phyloP scores from a whole-genome alignment of 92 coral and sea anemone species.

The Parazoanthus swiftii region DNA sequence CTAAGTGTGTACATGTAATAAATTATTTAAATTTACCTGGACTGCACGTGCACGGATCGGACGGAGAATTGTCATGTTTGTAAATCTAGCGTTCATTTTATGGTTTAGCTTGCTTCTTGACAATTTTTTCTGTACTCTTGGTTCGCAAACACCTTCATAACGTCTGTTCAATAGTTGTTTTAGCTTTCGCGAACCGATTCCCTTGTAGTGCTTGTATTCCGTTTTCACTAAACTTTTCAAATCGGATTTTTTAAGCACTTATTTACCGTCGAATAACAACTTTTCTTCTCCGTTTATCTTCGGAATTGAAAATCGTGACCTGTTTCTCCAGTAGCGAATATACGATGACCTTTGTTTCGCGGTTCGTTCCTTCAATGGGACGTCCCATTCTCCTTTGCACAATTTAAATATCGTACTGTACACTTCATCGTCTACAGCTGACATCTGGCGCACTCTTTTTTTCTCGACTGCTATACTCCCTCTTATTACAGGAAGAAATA shows the following conservation, averaged over 20 bases:
- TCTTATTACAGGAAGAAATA: background rate
- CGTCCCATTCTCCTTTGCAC: slow-evolving; percentile 25
- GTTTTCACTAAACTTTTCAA: slow-evolving; percentile 22
- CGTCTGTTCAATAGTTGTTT: slow-evolving; percentile 24
- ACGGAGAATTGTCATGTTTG: slow-evolving; percentile 45
- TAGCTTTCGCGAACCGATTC: slow-evolving; percentile 39
- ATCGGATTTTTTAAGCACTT: slow-evolving; percentile 35
- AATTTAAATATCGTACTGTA: background rate
- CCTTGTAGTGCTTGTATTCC: slow-evolving; percentile 46
- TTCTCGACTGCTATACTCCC: background rate
- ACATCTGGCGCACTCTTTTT: slow-evolving; percentile 10
- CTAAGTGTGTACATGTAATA: background rate
- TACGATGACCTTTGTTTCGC: background rate
- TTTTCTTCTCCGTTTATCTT: no score
- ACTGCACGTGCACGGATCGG: slow-evolving; percentile 49
- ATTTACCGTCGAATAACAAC: no score
- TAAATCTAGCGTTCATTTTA: slow-evolving; percentile 42
- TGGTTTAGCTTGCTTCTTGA: slow-evolving; percentile 38
- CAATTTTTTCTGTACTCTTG: slow-evolving; percentile 20
- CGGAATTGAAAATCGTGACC: background rate
- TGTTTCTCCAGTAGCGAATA: slow-evolving; percentile 17
- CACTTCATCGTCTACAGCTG: slow-evolving; percentile 17
- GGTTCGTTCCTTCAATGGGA: slow-evolving; percentile 39
- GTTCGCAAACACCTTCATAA: slow-evolving; percentile 43
- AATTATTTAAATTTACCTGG: slow-evolving; percentile 15